phyloP scores from a whole-genome alignment of 2,888 invertebrate genomes.

The Mystacides longicornis region DNA sequence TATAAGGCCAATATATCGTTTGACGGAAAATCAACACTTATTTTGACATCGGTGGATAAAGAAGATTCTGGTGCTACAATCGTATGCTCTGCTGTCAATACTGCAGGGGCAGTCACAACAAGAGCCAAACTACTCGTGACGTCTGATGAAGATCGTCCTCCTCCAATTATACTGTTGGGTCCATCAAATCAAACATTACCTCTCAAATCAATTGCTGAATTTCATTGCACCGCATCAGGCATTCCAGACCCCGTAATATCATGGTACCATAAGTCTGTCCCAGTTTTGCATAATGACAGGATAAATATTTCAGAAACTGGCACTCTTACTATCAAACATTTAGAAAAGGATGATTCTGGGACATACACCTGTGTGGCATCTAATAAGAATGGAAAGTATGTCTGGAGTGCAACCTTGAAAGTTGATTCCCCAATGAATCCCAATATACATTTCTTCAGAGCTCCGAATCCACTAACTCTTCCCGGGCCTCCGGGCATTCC shows the following conservation, averaged over 20 bases:
- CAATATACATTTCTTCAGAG: slow-evolving; percentile 72
- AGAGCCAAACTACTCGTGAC: slow-evolving; percentile 73
- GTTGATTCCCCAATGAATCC: slow-evolving; percentile 76
- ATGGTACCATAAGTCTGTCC: slow-evolving; percentile 75
- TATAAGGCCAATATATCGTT: slow-evolving; percentile 61
- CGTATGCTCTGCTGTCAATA: slow-evolving; percentile 82
- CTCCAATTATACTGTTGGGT: slow-evolving; percentile 83
- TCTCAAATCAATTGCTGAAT: slow-evolving; percentile 74
- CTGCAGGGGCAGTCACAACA: slow-evolving; percentile 73
- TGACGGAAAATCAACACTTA: slow-evolving; percentile 55
- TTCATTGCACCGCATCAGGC: slow-evolving; percentile 78
- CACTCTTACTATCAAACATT: slow-evolving; percentile 63
- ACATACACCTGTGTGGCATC: slow-evolving; percentile 77
- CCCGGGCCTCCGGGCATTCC: slow-evolving; percentile 82
- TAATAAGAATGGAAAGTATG: slow-evolving; percentile 81
- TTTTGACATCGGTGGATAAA: slow-evolving; percentile 56
- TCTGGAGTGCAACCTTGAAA: slow-evolving; percentile 73
- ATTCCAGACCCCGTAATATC: slow-evolving; percentile 71
- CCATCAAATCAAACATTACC: slow-evolving; percentile 92
- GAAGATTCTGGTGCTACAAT: slow-evolving; percentile 66
- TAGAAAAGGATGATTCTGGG: slow-evolving; percentile 66
- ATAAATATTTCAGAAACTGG: slow-evolving; percentile 66
- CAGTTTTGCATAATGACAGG: slow-evolving; percentile 59
- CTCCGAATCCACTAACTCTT: slow-evolving; percentile 70
- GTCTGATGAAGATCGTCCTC: slow-evolving; percentile 74